Evolutionary conservation across 1,140 invertebrate genomes (phyloP), one percentile per base, ranked within the genome.

Genomic region (Medauroidea extradentata): DNA sequence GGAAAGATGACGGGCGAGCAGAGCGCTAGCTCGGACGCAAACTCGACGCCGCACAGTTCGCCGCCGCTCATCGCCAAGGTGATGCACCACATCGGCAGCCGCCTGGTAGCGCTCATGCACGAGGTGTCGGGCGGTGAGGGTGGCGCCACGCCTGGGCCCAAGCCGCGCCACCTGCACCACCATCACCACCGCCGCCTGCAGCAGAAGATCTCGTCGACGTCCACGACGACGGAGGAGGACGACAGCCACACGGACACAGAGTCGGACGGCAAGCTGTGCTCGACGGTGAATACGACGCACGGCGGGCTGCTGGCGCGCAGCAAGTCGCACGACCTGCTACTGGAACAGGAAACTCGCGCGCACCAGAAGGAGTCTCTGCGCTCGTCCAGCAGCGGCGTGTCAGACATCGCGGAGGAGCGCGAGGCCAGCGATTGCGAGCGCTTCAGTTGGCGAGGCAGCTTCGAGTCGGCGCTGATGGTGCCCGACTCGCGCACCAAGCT

Each of bases 41-140:
- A 68, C 27, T 76, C 75, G 7, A 74, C 81, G 0, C 83, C 85
- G 0, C 84, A 88, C 65, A 87, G 84, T 44, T 93, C 90, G 1
- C 91, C 91, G 0, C 90, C 91, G 0, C 71, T 94, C n/a, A 88
- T 93, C 43, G 89, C 90, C 11, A 93, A 93, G 78, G 91, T 94
- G 0, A 93, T 94, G 89, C 87, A 93, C 60, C 92, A 96, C 64
- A 95, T 96, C 43, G 90, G 91, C 1, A 90, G 90, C 42, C 75
- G 91, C n/a, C 73, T 96, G 27, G 90, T 93, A 2, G 90, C 91
- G 0, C 75, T 95, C 27, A 96, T 96, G 93, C 91, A 94, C 69
- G 92, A 95, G 69, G 92, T 94, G 3, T 69, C 69, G 43, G 62
- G 68, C 48, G 67, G 67, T 42, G 62, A 69, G 49, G 67, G 65